Evolutionary conservation across 2,797 vertebrate genomes (phyloP), one percentile per base, ranked within the genome.

Genomic region (Onychomys arenicola): DNA sequence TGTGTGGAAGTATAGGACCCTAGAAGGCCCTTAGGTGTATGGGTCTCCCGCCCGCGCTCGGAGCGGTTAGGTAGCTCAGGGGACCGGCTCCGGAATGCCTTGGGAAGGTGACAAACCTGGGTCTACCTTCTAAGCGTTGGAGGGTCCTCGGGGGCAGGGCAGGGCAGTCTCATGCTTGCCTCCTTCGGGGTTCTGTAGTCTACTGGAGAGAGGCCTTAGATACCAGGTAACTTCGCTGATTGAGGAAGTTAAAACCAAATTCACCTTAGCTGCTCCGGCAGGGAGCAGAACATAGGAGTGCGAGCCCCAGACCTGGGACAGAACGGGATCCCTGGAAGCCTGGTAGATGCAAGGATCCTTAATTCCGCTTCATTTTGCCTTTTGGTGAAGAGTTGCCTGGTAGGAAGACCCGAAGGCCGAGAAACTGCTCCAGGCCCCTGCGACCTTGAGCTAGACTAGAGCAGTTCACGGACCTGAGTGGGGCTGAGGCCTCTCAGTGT

Each of bases 21-120:
- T 4, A 52, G 85, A 80, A 94, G 59, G 93, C 91, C 96, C 82
- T 85, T 84, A 55, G 96, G 96, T 83, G 55, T 67, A 37, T 43
- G 80, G 71, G 52, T 43, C 69, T 8, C 63, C 55, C 52, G 81
- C 81, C 90, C 65, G 95, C 37, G 77, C 95, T 87, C 25, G 0
- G 82, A 94, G 96, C 65, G 25, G 23, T 93, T 76, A 81, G 89
- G 93, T 32, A n/a, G 73, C 82, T 67, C 1, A 6, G 32, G 63
- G 32, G 75, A 40, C 19, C 59, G 67, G 80, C 93, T 76, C 29
- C 0, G 29, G 91, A 73, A 89, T 10, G 49, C 76, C 23, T 67
- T 52, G 94, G 92, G 80, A 90, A 94, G 78, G 93, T 94, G 85
- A 86, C 91, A 71, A 67, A 92, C 37, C 75, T 5, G 23, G 34